Base-by-base conservation (phyloP, 2,888 invertebrate genomes). In the Temnothorax rugatulus region DNA sequence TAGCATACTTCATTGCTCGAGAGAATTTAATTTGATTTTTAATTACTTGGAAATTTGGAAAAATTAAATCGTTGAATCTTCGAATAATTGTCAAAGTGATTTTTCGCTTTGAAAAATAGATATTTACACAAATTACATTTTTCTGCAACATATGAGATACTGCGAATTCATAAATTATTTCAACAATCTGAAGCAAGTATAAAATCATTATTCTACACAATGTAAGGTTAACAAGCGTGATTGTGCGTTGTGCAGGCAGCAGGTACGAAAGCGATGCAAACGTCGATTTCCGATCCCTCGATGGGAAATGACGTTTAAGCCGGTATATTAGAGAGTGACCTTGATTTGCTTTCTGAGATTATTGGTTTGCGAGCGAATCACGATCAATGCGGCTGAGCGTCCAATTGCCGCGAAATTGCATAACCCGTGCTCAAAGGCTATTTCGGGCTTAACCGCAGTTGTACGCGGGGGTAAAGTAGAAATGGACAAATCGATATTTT, bases 381-480 rank as follows among this genome's bases (percentile, higher is more conserved):
- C 63, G 63, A 74, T 75, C 74, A 34, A 63, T 41, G 47, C 41
- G 47, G 81, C 81, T n/a, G 77, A 77, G 21, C 54, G 11, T 77
- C 77, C 77, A 68, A 57, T 68, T 77, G 77, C 77, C 68, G n/a
- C 68, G 29, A 77, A 77, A 77, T 77, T 68, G 77, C 77, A 68
- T 77, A 77, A 77, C 54, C 68, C 68, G 11, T 21, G 77, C 44
- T 68, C 52, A 66, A 77, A 77, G 41, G 68, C 29, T 57, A 77
- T 77, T 77, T 77, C 68, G 44, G 15, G 41, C n/a, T 44, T 54
- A 68, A 47, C 47, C 63, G 54, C 68, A 29, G 8, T 9, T 29
- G 44, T 29, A n/a, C 25, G 44, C 44, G 25, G 7, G 63, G 34
- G 9, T 15, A 41, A 54, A 0, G 66, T 50, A 52, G 25, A 76